These are phyloP conservation scores for Hydra vulgaris DNA, from an alignment of 30 jellyfish, hydroid and myxozoan species.

Conservation along the genomic window DNA sequence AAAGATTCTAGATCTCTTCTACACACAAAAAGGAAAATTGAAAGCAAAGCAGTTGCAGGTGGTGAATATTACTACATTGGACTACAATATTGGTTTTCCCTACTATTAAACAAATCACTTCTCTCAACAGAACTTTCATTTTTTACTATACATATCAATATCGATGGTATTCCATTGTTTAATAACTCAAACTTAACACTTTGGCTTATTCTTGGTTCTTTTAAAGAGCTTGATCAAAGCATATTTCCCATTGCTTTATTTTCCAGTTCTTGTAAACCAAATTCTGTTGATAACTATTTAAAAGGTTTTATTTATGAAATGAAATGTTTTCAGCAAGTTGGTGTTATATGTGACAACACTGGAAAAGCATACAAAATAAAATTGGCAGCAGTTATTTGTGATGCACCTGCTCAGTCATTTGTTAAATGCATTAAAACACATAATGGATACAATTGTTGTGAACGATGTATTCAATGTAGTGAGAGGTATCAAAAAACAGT, in stretches of 20 bases:
- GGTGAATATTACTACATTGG: not conserved
- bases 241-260: constrained; percentile 23
- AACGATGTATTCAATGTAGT: too few species aligned
- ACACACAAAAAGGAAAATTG: constrained; percentile 4
- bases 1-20: constrained; percentile 24
- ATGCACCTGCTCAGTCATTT: too few species aligned
- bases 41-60: not conserved
- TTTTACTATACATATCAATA: not conserved
- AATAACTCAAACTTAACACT: constrained; percentile 8
- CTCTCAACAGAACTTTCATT: not conserved
- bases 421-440: too few species aligned
- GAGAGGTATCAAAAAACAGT: too few species aligned
- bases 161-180: constrained; percentile 19
- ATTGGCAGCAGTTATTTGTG: too few species aligned
- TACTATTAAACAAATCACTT: not conserved
- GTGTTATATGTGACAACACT: not conserved
- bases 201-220: constrained; percentile 14
- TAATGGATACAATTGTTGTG: too few species aligned
- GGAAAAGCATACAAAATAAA: not conserved
- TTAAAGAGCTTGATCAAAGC: not conserved
- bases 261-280: constrained; percentile 25
- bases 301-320: not conserved
- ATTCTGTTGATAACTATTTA: too few species aligned
- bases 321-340: not conserved
- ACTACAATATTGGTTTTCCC: not conserved